Percentiles rank a stretch among this genome's conserved stretches.
Conservation (phyloP, 30 jellyfish, hydroid and myxozoan species). For the Calvadosia cruxmelitensis region DNA sequence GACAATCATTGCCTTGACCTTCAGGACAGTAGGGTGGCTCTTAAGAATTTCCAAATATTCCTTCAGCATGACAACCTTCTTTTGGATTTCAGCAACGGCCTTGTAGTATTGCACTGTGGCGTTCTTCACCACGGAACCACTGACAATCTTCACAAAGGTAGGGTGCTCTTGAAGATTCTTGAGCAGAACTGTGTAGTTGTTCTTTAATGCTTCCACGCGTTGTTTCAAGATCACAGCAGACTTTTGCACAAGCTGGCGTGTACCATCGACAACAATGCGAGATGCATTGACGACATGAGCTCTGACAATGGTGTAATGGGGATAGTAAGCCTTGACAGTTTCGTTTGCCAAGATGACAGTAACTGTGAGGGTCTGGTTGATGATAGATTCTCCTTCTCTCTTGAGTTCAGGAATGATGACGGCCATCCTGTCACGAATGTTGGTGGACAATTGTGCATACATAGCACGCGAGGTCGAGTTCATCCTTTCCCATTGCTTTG, state of each 20-base stretch:
- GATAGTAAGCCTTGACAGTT: conserved; percentile 56
- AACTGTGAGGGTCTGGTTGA: conserved; percentile 71
- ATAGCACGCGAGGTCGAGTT: not conserved
- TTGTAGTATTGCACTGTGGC: not conserved
- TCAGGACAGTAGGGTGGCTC: not conserved
- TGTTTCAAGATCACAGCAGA: not conserved
- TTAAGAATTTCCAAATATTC: not conserved
- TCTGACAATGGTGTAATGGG: conserved; percentile 51
- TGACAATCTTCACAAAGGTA: conserved; percentile 22
- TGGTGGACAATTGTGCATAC: not conserved
- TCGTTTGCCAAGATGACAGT: conserved; percentile 66
- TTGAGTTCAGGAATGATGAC: conserved; percentile 65
- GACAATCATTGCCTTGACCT: not conserved
- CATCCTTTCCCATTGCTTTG: not conserved
- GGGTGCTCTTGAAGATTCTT: conserved; percentile 38
- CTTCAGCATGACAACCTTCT: not conserved
- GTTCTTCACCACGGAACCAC: not conserved
- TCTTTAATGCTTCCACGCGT: not conserved
- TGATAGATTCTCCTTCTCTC: conserved; percentile 63
- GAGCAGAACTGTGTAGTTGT: not conserved
- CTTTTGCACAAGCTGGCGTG: not conserved
- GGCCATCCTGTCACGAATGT: not conserved
- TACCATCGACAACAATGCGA: not conserved
- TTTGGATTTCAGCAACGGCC: conserved; percentile 20
- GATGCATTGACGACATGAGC: conserved; percentile 4